phyloP scores from a whole-genome alignment of 1,140 invertebrate genomes.

The Lordiphosa stackelbergi region DNA sequence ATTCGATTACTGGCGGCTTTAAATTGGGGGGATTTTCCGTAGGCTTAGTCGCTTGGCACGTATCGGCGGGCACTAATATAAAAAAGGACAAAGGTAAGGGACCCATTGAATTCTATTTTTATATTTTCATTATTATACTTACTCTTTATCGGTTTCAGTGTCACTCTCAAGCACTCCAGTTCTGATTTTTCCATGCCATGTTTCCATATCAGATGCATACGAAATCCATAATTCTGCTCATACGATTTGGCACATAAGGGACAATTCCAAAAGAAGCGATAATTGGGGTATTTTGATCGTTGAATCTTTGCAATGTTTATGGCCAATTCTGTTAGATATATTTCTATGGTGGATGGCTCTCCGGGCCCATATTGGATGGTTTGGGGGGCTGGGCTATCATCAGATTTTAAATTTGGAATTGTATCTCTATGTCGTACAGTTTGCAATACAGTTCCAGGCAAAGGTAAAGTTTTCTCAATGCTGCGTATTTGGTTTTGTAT shows the following conservation, averaged over 20 bases:
- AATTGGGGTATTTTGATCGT: conserved; percentile 15
- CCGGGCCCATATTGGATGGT: not conserved
- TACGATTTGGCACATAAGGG: conserved; percentile 25
- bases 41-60: too few species aligned
- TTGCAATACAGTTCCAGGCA: conserved; percentile 56
- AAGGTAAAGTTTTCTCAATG: conserved; percentile 50
- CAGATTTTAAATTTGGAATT: not conserved
- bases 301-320: conserved; percentile 1
- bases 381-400: too few species aligned
- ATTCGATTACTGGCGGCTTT: not conserved
- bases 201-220: conserved; percentile 24
- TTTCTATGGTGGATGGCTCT: too few species aligned
- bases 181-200: conserved; percentile 20
- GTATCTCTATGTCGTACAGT: not conserved
- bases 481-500: conserved; percentile 57
- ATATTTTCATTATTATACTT: conserved; percentile 3
- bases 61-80: too few species aligned
- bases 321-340: not conserved
- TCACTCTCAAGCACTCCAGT: conserved; percentile 17
- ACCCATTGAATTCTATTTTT: too few species aligned
- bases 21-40: too few species aligned
- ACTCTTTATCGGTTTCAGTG: conserved; percentile 27
- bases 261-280: conserved; percentile 46
- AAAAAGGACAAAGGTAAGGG: too few species aligned
- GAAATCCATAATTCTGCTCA: conserved; percentile 33